A percentile compares a stretch with the other conserved stretches of the same genome.
These are phyloP conservation scores for Natator depressus DNA, from an alignment of 2,113 vertebrate species.

Conservation along the genomic window DNA sequence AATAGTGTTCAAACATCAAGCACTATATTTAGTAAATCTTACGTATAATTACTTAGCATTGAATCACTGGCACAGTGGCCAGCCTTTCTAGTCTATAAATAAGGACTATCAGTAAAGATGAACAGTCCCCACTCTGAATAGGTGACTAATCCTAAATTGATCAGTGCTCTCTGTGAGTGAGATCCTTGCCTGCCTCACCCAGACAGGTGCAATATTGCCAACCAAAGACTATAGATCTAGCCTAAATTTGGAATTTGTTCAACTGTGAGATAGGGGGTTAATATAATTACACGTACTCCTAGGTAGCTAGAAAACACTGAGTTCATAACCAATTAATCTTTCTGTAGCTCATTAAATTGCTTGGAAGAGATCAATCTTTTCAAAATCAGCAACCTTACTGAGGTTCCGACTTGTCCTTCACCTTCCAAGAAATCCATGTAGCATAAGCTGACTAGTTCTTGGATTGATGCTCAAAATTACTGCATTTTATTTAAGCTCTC, in stretches of 20 bases:
- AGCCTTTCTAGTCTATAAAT: conserved; percentile 14
- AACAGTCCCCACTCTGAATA: accelerated
- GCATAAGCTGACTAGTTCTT: not conserved
- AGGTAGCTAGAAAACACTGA: not conserved
- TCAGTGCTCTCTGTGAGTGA: accelerated
- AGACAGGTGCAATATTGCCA: accelerated
- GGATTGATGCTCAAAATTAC: not conserved
- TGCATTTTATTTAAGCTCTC: not conserved
- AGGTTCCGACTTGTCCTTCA: not conserved
- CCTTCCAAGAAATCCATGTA: too few species aligned
- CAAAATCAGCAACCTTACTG: accelerated
- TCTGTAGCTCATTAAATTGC: not conserved
- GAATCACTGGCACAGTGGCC: not conserved
- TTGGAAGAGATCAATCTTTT: not conserved
- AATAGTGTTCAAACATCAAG: not conserved
- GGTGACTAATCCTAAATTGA: not conserved
- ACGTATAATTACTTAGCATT: not conserved
- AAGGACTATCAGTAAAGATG: not conserved
- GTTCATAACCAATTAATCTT: not conserved
- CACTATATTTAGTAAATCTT: conserved; percentile 40
- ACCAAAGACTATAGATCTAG: not conserved
- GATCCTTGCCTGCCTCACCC: accelerated
- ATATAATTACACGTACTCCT: accelerated
- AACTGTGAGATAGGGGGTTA: too few species aligned
- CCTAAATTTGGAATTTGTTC: accelerated